Conservation (phyloP, 2,797 vertebrate species). For the Chloroceryle amazona region DNA sequence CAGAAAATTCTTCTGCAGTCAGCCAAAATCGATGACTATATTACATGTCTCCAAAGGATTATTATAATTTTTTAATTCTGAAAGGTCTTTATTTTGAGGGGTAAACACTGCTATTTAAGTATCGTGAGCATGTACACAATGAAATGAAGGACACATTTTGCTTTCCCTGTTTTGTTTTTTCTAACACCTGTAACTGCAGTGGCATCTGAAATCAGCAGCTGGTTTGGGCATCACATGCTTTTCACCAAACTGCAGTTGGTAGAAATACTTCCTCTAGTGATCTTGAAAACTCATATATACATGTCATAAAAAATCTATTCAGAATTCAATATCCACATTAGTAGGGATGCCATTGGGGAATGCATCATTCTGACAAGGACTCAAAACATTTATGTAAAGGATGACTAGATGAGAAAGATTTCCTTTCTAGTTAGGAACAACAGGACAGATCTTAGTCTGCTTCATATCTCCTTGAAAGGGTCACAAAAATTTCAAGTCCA, state of each 20-base stretch:
- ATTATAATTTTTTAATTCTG: background rate
- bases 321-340: conserved; percentile 61
- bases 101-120: background rate
- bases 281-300: conserved; percentile 9
- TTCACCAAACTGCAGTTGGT: background rate
- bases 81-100: background rate
- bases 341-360: background rate
- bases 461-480: background rate
- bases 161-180: background rate
- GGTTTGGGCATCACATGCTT: conserved; percentile 17
- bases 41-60: background rate
- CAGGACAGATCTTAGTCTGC: background rate
- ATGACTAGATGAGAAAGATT: conserved; percentile 33
- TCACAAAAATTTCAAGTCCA: background rate
- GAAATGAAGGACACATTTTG: background rate
- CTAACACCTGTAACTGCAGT: background rate
- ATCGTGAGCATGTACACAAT: background rate
- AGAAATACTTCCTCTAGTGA: conserved; percentile 27
- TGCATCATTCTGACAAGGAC: background rate
- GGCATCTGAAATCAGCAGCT: background rate
- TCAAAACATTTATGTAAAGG: conserved; percentile 5
- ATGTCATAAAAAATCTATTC: conserved; percentile 63
- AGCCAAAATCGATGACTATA: background rate
- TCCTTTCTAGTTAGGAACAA: conserved; percentile 29
- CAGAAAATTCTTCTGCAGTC: background rate